Base-by-base conservation (phyloP, 1,140 invertebrate species). In the Drosophila setifemur region DNA sequence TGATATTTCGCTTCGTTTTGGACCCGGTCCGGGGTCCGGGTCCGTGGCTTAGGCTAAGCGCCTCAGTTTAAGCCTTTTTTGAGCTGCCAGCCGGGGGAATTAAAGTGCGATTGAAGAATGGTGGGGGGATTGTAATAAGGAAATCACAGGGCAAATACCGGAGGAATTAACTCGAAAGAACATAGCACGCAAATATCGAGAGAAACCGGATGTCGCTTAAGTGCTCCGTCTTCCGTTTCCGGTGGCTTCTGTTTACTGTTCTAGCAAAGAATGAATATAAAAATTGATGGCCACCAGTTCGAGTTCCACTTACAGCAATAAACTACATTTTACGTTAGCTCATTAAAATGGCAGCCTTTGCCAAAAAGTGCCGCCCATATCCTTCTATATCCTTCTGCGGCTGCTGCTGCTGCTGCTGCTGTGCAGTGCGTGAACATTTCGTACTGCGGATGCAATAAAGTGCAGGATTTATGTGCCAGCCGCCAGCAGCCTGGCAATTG, bases 381-480 rank as follows among this genome's bases (percentile, higher is more conserved):
- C n/a, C 33, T 12, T n/a, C n/a, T n/a, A n/a, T n/a, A 40, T 42
- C 28, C 16, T 11, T 6, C 7, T n/a, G 5, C 26, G 3, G 16
- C 12, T 25, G 9, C 2, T 5, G 8, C 19, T 12, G 11, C 25
- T 3, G n/a, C 11, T 58, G 55, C 33, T 31, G 55, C 55, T 21
- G 12, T 12, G 14, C 18, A 39, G 47, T 57, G 66, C 76, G 69
- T 78, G 73, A 64, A 69, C 67, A 73, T 75, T 85, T 71, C 71
- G 71, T 85, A 86, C 53, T 85, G 79, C 79, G 71, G 79, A 85
- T 85, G 79, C 79, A 86, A 85, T 85, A 85, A 85, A 86, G 33
- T 85, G 79, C 72, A 79, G 58, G 83, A 85, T 85, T 85, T 85
- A 85, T 85, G 79, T 67, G 45, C 71, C 43, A 58, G 73, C 70